A percentile compares a stretch with the other conserved stretches of the same genome.
phyloP scores from a whole-genome alignment of 2,888 invertebrate genomes.

The Ophonus ardosiacus region DNA sequence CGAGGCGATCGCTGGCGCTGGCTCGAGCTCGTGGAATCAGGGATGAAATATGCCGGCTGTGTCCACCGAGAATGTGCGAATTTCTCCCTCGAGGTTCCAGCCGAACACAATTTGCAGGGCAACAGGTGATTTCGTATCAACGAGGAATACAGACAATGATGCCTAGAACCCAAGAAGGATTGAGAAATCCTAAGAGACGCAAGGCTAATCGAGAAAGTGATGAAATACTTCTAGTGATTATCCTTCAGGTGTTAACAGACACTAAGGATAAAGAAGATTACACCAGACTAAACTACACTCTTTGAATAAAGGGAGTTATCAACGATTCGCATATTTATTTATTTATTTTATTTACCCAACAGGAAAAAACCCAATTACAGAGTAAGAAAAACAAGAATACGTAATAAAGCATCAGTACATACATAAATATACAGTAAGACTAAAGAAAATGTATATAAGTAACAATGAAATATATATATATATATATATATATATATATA shows the following conservation, averaged over 20 bases:
- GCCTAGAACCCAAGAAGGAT: background rate
- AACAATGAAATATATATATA: no score
- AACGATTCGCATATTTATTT: background rate
- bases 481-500: no score
- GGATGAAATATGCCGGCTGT: constrained; percentile 21
- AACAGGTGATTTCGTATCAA: constrained; percentile 14
- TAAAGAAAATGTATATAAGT: no score
- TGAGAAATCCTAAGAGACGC: background rate
- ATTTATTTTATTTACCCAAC: no score
- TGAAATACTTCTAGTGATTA: background rate
- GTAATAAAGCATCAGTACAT: no score
- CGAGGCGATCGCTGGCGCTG: background rate
- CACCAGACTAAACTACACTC: no score
- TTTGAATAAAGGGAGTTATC: no score
- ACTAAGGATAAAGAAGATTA: no score
- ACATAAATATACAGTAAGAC: no score
- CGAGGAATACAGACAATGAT: background rate
- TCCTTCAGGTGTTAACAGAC: background rate
- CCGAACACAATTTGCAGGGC: constrained; percentile 32
- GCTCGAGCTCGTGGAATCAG: background rate
- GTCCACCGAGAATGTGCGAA: constrained; percentile 16
- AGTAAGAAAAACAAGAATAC: no score
- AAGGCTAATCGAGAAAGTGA: background rate
- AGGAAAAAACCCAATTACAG: no score
- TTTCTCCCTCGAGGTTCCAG: background rate